Evolutionary conservation across 2,797 vertebrate species (phyloP), one percentile per base, ranked within the genome.

Genomic region (Gobio occitaniae): DNA sequence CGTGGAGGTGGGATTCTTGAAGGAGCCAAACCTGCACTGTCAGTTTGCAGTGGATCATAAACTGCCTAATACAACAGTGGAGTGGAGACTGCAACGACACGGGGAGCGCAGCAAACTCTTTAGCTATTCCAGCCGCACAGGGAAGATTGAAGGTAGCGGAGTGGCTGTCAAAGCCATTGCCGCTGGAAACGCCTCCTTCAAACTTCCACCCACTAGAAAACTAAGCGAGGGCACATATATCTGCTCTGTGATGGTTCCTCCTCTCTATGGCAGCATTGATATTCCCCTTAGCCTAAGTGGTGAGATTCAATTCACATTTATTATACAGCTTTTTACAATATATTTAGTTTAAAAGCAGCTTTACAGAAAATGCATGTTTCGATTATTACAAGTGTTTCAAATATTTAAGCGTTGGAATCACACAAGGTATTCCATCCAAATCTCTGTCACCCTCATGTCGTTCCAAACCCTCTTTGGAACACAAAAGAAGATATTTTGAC

Each of bases 41-140:
- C 92, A 93, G 90, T 96, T 95, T 82, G 84, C 83, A 0, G 15
- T 95, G 1, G 95, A 95, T 80, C 96, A 94, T 86, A 92, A 89
- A 66, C 83, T 3, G 0, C 86, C 94, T 0, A 86, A 91, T 2
- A 1, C 90, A 54, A 91, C 84, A 0, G 74, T 93, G 70, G 91
- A 91, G 71, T 95, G 96, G 96, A 36, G 74, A 1, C 25, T 80
- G 41, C 93, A 91, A 3, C 65, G 54, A 2, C 91, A 84, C 0
- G 92, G 94, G 3, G 93, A 93, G 7, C 90, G 75, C 32, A 76
- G 0, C 0, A 87, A 16, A 38, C 86, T 95, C 6, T 92, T 94
- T 71, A 88, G 92, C 83, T 90, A 94, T 29, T 48, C 0, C 12
- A 93, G 93, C 21, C 86, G 77, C 63, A 66, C 89, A 0, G 86